Conservation (phyloP, 2,888 invertebrate species). For the Meghimatium bilineatum region DNA sequence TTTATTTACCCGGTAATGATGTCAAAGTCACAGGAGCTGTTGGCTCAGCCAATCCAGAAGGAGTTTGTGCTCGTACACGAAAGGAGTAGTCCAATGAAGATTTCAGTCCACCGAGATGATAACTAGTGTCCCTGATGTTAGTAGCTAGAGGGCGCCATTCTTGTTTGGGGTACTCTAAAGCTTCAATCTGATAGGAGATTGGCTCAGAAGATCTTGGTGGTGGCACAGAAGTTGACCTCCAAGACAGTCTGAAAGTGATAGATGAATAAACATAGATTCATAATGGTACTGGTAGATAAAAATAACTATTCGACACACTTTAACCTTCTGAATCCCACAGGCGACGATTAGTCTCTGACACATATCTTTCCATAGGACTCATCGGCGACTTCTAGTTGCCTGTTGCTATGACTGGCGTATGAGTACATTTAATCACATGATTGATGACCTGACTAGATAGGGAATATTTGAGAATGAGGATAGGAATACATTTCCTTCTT, state of each 20-base stretch:
- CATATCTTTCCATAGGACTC: too few species aligned
- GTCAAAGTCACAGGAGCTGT: slow-evolving; percentile 82
- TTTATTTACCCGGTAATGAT: slow-evolving; percentile 55
- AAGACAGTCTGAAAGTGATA: slow-evolving; percentile 57
- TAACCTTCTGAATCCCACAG: too few species aligned
- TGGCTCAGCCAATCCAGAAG: slow-evolving; percentile 89
- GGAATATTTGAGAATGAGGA: too few species aligned
- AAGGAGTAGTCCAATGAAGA: slow-evolving; percentile 90
- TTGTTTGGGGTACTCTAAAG: slow-evolving; percentile 63
- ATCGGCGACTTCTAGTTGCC: too few species aligned
- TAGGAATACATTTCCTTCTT: too few species aligned
- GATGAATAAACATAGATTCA: too few species aligned
- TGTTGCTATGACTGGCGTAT: too few species aligned
- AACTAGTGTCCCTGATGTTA: slow-evolving; percentile 63
- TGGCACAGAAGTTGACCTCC: slow-evolving; percentile 64
- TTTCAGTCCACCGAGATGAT: slow-evolving; percentile 59
- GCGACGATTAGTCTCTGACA: too few species aligned
- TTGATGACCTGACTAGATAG: too few species aligned
- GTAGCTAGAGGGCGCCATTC: slow-evolving; percentile 72
- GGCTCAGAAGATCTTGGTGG: slow-evolving; percentile 53
- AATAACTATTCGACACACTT: too few species aligned
- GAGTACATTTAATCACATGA: too few species aligned
- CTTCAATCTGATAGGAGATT: slow-evolving; percentile 67
- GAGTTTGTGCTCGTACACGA: slow-evolving; percentile 95
- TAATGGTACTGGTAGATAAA: too few species aligned